Base-by-base conservation (phyloP, 2,888 invertebrate genomes). In the Muschampia plurimacula region DNA sequence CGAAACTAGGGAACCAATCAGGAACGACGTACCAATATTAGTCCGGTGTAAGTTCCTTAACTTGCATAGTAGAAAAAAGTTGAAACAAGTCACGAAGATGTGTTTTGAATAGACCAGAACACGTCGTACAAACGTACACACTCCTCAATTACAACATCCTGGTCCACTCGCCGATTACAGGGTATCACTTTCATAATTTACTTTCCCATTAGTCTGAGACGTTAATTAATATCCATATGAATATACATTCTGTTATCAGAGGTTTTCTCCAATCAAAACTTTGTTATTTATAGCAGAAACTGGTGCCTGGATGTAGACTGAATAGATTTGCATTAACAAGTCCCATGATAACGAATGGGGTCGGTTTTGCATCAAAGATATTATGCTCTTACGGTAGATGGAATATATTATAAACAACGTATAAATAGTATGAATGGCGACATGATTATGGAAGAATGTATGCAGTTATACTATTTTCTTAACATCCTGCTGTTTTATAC, bases 251-350 rank as follows among this genome's bases (percentile, higher is more conserved):
- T 77, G 82, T 83, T 85, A 86, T 88, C 79, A 78, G 78, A 72
- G 77, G 76, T 81, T 84, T 88, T 90, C 88, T 88, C 88, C 87
- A 90, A 91, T 92, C 92, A 91, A 91, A 91, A 91, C 90, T 89
- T 84, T 83, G 89, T 90, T 90, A 91, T 91, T 91, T 92, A 92
- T 91, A 85, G 86, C 78, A 72, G 63, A 76, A 76, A 74, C 74
- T 74, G 76, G 75, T 68, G 74, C 60, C 75, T 77, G 73, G 77
- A 78, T 77, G 77, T 80, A 77, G 81, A 80, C 80, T 82, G 83
- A 80, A 84, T 86, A 81, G 83, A 90, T 91, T 90, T 89, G 90
- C 90, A 90, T 90, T 86, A 83, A 86, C 86, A 86, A 83, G 85
- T 81, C 77, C 75, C 67, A 55, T 82, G 86, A 86, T 85, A 87